These are phyloP conservation scores for Nannoperca obscura DNA, from an alignment of 2,797 vertebrate genomes.

Conservation along the genomic window DNA sequence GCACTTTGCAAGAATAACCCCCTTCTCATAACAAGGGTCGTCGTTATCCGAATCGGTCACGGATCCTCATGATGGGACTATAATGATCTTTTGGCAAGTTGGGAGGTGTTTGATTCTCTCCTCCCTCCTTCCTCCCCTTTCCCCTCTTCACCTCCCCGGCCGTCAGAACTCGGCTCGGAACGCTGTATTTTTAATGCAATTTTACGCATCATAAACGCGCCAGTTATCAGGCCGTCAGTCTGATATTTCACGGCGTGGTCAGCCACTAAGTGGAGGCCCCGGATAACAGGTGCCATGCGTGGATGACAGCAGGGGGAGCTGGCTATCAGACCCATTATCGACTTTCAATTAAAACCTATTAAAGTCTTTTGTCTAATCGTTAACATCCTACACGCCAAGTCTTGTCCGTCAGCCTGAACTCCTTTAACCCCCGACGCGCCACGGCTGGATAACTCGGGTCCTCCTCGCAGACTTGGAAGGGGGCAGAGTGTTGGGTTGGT, in stretches of 20 bases:
- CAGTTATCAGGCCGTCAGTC: constrained; percentile 74
- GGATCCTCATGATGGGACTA: constrained; percentile 80
- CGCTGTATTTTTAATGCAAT: constrained; percentile 81
- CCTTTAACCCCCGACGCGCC: constrained; percentile 79
- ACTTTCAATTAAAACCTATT: constrained; percentile 91
- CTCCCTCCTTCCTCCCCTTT: neutral
- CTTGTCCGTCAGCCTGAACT: constrained; percentile 82
- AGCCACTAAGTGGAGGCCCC: constrained; percentile 65
- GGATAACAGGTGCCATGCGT: constrained; percentile 84
- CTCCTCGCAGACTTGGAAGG: constrained; percentile 49
- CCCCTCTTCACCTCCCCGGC: constrained; percentile 34
- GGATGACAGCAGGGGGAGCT: constrained; percentile 76
- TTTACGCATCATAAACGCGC: constrained; percentile 78
- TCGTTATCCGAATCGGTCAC: constrained; percentile 83
- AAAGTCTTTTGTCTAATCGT: constrained; percentile 89
- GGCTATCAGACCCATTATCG: constrained; percentile 85
- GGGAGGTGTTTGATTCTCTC: constrained; percentile 46
- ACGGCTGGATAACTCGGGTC: constrained; percentile 67
- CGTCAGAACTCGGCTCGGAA: constrained; percentile 26
- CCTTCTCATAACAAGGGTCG: constrained; percentile 67
- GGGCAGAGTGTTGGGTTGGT: constrained; percentile 3
- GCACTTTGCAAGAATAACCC: constrained; percentile 87
- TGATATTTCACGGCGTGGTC: constrained; percentile 75
- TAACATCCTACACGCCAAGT: constrained; percentile 85
- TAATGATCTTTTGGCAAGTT: constrained; percentile 78